Evolutionary conservation across 2,113 vertebrate genomes (phyloP).

Genomic region (crab-eating macaque (Macaca fascicularis)): DNA sequence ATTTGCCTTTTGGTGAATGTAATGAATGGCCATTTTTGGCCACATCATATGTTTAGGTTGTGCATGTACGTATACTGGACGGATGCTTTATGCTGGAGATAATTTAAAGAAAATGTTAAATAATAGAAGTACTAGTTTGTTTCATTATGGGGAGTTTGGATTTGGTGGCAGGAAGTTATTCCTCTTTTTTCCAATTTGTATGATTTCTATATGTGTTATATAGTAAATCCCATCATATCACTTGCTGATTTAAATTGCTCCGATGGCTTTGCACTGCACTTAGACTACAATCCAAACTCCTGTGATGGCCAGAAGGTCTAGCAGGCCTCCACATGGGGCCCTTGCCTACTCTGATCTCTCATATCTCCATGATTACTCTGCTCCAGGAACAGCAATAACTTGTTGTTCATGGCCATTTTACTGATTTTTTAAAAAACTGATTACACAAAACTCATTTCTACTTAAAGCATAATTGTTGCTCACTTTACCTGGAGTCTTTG

Average conservation of each 20-base stretch:
- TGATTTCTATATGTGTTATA: neutral
- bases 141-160: neutral
- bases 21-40: neutral
- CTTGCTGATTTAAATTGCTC: neutral
- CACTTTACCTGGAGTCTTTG: neutral
- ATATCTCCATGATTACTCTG: neutral
- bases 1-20: neutral
- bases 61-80: rapidly evolving
- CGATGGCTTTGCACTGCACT: rapidly evolving
- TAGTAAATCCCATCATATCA: neutral
- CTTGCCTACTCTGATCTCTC: neutral
- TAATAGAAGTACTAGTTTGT: neutral
- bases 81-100: neutral
- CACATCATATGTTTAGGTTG: neutral
- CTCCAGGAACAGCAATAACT: neutral
- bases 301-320: neutral
- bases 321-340: neutral
- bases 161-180: neutral
- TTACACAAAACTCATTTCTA: neutral
- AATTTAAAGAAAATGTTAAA: neutral
- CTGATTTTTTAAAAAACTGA: neutral
- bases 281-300: neutral
- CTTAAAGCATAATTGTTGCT: neutral
- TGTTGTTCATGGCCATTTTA: neutral
- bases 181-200: neutral